These are phyloP conservation scores for Esperia sulphurella DNA, from an alignment of 2,888 invertebrate species.

Conservation along the genomic window DNA sequence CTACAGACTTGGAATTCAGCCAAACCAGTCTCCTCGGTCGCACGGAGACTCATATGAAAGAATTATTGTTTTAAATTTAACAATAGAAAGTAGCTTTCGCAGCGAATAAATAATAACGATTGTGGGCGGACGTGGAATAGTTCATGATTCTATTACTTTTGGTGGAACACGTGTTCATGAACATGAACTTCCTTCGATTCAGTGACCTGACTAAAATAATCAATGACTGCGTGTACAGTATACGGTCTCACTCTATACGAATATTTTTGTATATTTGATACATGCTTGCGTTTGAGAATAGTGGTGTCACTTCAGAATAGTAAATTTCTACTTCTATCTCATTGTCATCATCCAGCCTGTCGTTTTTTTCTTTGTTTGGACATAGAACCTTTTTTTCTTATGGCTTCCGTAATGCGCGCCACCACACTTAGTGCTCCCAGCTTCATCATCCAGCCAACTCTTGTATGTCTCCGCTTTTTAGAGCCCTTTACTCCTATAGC, in stretches of 20 bases:
- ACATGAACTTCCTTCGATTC: neutral
- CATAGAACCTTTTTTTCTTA: no score
- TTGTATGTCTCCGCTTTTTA: no score
- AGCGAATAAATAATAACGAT: slow-evolving; percentile 4
- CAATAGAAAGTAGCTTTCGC: slow-evolving; percentile 12
- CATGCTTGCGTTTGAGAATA: no score
- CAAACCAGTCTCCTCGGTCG: slow-evolving; percentile 21
- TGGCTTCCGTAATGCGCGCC: no score
- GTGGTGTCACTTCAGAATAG: no score
- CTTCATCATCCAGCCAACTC: no score
- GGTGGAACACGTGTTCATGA: neutral
- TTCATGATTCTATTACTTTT: neutral
- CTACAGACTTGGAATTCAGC: slow-evolving; percentile 21
- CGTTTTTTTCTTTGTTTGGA: no score
- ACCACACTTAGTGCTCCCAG: no score
- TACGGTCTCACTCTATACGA: neutral
- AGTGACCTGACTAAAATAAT: neutral
- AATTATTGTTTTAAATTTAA: slow-evolving; percentile 30
- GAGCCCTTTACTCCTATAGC: no score
- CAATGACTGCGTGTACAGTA: neutral
- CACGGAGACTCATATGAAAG: slow-evolving; percentile 25
- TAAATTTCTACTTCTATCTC: no score
- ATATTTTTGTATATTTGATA: neutral
- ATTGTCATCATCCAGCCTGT: no score
- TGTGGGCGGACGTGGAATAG: slow-evolving; percentile 1